Evolutionary conservation across 2,797 vertebrate genomes (phyloP).

Genomic region (Limosa lapponica): DNA sequence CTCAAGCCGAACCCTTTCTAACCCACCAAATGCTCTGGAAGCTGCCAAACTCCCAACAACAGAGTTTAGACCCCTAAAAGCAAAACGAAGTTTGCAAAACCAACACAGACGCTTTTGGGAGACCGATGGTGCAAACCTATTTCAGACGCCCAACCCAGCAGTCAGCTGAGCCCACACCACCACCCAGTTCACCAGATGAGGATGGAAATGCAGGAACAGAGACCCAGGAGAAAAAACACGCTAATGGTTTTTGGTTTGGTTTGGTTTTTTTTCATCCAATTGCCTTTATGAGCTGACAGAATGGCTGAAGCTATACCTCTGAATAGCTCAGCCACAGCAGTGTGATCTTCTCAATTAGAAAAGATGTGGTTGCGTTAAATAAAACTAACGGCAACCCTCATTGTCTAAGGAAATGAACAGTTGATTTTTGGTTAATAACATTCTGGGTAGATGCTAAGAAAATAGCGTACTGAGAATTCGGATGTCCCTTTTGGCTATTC

Average conservation of each 20-base stretch:
- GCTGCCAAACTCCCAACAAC: neutral
- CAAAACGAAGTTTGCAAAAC: neutral
- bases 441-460: neutral
- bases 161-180: neutral
- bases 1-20: conserved; percentile 2
- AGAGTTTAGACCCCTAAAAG: neutral
- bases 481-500: neutral
- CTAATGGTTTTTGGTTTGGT: neutral
- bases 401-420: neutral
- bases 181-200: neutral
- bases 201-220: neutral
- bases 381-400: neutral
- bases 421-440: neutral
- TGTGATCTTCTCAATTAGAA: neutral
- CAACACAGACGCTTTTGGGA: neutral
- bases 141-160: neutral
- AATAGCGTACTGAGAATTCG: neutral
- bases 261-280: neutral
- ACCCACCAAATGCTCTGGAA: neutral
- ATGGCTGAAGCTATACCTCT: neutral
- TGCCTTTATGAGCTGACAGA: neutral
- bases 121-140: neutral
- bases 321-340: neutral
- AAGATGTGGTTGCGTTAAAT: neutral
- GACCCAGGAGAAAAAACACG: neutral